A percentile compares a stretch with the other conserved stretches of the same genome.
Evolutionary conservation across 1,140 invertebrate genomes (phyloP).

Genomic region (Pseudomyrmex pallidus): DNA sequence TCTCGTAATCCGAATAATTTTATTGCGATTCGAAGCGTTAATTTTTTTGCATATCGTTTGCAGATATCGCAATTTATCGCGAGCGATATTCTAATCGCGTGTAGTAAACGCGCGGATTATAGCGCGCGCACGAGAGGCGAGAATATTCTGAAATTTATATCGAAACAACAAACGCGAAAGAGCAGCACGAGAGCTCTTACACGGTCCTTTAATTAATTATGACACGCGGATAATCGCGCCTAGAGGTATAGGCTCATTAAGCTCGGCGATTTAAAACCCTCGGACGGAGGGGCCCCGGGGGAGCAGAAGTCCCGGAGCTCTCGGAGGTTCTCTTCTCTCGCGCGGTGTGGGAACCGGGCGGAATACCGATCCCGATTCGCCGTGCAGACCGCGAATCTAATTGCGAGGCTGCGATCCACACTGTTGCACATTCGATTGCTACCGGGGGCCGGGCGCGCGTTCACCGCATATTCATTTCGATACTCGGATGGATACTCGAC

Average conservation of each 20-base stretch:
- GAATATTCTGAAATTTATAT: background rate
- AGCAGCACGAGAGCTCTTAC: too few relatives aligned
- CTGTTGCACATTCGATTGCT: constrained; percentile 60
- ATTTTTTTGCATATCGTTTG: background rate
- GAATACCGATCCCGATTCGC: constrained; percentile 52
- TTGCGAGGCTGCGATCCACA: constrained; percentile 54
- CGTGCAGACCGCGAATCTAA: constrained; percentile 54
- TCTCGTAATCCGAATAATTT: background rate
- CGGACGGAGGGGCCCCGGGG: background rate
- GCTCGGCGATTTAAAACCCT: constrained; percentile 17
- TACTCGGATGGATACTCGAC: constrained; percentile 8
- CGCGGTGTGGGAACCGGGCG: constrained; percentile 50
- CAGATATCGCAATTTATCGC: constrained; percentile 31
- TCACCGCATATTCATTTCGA: constrained; percentile 48
- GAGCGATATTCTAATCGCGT: background rate
- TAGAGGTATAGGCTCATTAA: constrained; percentile 15
- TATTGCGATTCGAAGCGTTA: background rate
- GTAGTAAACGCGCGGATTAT: constrained; percentile 1
- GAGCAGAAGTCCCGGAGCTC: background rate
- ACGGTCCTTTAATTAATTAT: constrained; percentile 29
- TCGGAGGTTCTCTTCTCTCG: background rate
- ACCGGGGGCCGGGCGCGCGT: constrained; percentile 33
- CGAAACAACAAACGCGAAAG: background rate
- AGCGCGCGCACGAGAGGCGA: constrained; percentile 12
- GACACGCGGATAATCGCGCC: constrained; percentile 33